Conservation (phyloP, 2,888 invertebrate genomes). For the Arge pagana region DNA sequence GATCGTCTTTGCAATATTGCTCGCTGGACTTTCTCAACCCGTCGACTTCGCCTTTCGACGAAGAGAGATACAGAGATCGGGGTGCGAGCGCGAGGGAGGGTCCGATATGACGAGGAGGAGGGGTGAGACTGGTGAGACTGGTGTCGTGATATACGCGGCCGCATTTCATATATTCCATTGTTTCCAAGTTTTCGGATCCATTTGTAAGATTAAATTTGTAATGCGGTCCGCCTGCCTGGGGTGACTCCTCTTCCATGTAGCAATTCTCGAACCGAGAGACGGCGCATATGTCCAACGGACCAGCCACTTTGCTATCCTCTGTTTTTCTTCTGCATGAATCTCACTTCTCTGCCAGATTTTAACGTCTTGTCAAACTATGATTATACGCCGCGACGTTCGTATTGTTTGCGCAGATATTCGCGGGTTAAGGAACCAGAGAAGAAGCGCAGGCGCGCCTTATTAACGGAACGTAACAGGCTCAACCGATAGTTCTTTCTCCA, state of each 20-base stretch:
- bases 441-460: no score
- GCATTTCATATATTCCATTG: constrained; percentile 59
- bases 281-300: constrained; percentile 51
- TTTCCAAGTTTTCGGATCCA: constrained; percentile 64
- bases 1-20: constrained; percentile 58
- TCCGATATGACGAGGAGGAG: no score
- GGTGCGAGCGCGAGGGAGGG: no score
- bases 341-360: neutral
- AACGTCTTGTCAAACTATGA: neutral
- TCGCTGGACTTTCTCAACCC: constrained; percentile 49
- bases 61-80: constrained; percentile 3
- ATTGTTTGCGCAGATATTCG: no score
- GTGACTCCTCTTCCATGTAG: constrained; percentile 23
- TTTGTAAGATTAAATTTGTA: constrained; percentile 76
- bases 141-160: constrained; percentile 53
- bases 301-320: constrained; percentile 49
- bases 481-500: no score
- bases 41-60: constrained; percentile 22
- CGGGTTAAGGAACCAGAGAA: no score
- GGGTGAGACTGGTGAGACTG: constrained; percentile 22
- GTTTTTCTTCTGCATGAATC: constrained; percentile 8
- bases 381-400: no score
- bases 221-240: constrained; percentile 53
- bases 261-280: constrained; percentile 40
- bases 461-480: no score